Evolutionary conservation across 2,888 invertebrate species (phyloP).

Genomic region (Euzetes globulus): DNA sequence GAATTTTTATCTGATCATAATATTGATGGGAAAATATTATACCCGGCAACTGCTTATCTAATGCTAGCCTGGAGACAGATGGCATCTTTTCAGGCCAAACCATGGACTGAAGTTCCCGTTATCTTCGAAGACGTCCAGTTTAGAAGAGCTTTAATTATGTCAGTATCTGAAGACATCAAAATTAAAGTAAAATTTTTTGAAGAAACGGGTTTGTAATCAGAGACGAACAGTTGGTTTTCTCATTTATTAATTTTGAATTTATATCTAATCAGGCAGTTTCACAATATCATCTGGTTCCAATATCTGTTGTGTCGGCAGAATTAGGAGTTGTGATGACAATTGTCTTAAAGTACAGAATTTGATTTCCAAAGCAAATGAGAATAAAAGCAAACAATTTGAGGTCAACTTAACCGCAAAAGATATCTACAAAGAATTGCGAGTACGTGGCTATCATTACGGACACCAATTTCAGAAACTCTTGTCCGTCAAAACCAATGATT

Average conservation of each 20-base stretch:
- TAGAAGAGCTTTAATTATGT: no score
- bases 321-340: no score
- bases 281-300: no score
- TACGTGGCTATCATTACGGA: slow-evolving; percentile 76
- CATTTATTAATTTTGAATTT: no score
- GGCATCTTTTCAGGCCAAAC: slow-evolving; percentile 47
- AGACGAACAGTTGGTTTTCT: no score
- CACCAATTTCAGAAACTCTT: slow-evolving; percentile 73
- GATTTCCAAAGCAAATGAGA: no score
- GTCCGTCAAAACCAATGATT: slow-evolving; percentile 58
- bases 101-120: slow-evolving; percentile 69
- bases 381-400: slow-evolving; percentile 40
- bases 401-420: slow-evolving; percentile 46
- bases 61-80: slow-evolving; percentile 74
- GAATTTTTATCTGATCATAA: slow-evolving; percentile 48
- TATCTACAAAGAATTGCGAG: slow-evolving; percentile 75
- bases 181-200: no score
- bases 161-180: slow-evolving; percentile 55
- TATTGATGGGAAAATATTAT: slow-evolving; percentile 53
- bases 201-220: no score
- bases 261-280: no score
- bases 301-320: no score
- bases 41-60: slow-evolving; percentile 41
- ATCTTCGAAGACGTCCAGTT: slow-evolving; percentile 52
- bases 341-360: no score